A percentile compares a stretch with the other conserved stretches of the same genome.
Evolutionary conservation across 2,888 invertebrate genomes (phyloP).

Genomic region (Busseola fusca): DNA sequence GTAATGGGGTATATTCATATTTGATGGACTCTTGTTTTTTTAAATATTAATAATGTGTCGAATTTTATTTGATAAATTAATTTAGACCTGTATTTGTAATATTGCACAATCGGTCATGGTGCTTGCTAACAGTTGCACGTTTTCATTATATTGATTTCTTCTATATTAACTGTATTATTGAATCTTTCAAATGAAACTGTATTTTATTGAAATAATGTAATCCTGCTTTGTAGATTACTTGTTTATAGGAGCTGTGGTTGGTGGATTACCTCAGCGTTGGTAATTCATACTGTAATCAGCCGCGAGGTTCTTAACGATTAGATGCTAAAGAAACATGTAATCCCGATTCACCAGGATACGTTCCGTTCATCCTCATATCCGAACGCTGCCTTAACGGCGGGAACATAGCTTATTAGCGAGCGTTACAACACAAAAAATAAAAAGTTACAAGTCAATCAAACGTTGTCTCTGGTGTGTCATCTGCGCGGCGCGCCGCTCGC

Average conservation of each 20-base stretch:
- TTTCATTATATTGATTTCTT: neutral
- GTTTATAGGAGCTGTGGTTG: neutral
- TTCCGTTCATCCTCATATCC: conserved; percentile 51
- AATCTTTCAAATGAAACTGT: conserved; percentile 2
- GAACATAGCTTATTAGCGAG: conserved; percentile 65
- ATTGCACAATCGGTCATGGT: neutral
- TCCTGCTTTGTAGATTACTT: neutral
- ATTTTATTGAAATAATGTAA: conserved; percentile 11
- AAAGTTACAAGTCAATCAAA: conserved; percentile 84
- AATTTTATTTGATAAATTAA: conserved; percentile 4
- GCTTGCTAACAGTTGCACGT: neutral
- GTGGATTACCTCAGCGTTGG: neutral
- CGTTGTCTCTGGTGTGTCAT: conserved; percentile 71
- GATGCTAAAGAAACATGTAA: conserved; percentile 25
- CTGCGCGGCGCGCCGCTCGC: conserved; percentile 76
- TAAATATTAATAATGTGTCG: neutral
- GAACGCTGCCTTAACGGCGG: conserved; percentile 62
- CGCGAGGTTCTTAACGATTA: neutral
- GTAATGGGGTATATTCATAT: neutral
- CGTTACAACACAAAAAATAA: conserved; percentile 63
- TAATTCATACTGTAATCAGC: conserved; percentile 7
- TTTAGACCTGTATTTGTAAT: neutral
- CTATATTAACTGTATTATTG: too few relatives aligned
- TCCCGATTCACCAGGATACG: conserved; percentile 43
- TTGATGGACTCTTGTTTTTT: neutral